phyloP scores from a whole-genome alignment of 2,113 vertebrate genomes.

The Neodon shergylaensis region DNA sequence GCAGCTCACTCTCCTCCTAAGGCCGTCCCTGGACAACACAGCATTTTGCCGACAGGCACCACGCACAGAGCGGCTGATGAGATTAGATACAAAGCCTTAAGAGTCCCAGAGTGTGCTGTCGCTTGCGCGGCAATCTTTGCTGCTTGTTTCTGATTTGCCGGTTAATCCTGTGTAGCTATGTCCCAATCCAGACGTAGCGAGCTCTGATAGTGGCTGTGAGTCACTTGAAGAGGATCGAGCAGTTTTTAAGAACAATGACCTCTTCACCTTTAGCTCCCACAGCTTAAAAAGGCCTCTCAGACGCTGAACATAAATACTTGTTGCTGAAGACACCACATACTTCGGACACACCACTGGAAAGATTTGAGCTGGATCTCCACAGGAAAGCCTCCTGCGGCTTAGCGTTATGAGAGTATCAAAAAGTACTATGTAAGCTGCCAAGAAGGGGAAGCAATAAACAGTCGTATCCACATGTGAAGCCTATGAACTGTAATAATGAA shows the following conservation, averaged over 20 bases:
- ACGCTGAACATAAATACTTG: neutral
- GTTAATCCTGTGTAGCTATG: neutral
- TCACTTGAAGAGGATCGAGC: neutral
- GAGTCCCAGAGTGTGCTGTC: neutral
- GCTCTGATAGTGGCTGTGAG: neutral
- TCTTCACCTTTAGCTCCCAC: neutral
- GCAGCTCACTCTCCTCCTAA: neutral
- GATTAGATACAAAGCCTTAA: neutral
- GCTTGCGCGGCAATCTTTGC: neutral
- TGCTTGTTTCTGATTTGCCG: neutral
- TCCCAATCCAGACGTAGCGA: neutral
- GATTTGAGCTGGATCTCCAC: neutral
- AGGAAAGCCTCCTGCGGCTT: neutral
- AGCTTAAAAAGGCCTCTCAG: neutral
- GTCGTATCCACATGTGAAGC: neutral
- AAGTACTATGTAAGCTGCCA: neutral
- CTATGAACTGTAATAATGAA: neutral
- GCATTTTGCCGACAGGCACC: neutral
- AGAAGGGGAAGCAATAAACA: too few species aligned
- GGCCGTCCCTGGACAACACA: neutral
- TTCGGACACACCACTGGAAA: neutral
- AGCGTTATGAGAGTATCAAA: neutral
- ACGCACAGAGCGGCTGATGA: neutral
- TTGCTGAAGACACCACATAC: neutral
- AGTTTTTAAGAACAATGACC: neutral